Evolutionary conservation across 2,797 vertebrate species (phyloP), one percentile per base, ranked within the genome.

Genomic region (Chelon auratus): DNA sequence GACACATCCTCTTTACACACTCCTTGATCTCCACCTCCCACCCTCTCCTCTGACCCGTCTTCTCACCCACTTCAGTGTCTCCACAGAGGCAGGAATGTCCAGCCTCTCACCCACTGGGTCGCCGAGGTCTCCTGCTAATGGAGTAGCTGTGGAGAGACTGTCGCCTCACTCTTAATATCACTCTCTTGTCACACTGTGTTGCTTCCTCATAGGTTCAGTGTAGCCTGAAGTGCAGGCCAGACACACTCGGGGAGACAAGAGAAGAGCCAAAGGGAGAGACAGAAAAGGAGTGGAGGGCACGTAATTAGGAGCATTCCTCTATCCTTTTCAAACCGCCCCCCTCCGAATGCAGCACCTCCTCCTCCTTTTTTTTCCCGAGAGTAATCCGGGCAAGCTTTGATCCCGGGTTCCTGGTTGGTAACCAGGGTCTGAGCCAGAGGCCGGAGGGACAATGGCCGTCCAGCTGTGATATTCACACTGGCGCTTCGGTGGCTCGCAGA

Each of bases 291-390:
- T 78, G 85, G 89, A 93, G 91, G 86, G 85, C 79, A 83, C 81
- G 83, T 95, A 95, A 95, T 95, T 94, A 94, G 93, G 91, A 94
- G 93, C 91, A 94, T 94, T 95, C 94, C 93, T 45, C 86, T 74
- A 68, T 91, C 89, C 93, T 93, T 95, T 95, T 94, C 91, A 94
- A 92, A 78, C 77, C 68, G 57, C 68, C 85, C 85, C 79, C 84
- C 83, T 84, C 87, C 71, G 9, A 79, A 83, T 30, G 78, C 37
- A 59, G 78, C 81, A 77, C 88, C 91, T 85, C 90, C 85, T 91
- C 87, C 84, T 91, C 69, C 81, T 87, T 45, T 45, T 45, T 14
- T 87, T 92, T 83, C 77, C 76, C 78, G 54, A 83, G 79, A 82
- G 88, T 94, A 95, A 94, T 94, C 93, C 92, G 54, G 79, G 69